phyloP scores from a whole-genome alignment of 2,888 invertebrate genomes.

The Cryptophagus acutangulus region DNA sequence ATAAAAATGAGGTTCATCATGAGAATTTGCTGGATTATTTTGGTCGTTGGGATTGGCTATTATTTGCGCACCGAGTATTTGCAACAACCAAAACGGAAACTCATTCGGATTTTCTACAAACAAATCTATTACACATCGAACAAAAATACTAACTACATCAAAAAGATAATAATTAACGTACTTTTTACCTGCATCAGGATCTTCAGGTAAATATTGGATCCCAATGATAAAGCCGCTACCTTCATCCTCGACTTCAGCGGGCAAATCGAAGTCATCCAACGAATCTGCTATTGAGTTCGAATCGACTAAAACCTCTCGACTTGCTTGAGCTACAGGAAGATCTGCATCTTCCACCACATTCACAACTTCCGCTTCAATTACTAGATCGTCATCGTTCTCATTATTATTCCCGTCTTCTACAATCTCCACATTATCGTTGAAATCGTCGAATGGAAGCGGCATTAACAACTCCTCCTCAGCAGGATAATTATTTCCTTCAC shows the following conservation, averaged over 20 bases:
- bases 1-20: slow-evolving; percentile 45
- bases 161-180: too few relatives aligned
- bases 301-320: slow-evolving; percentile 44
- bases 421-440: slow-evolving; percentile 8
- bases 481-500: slow-evolving; percentile 46
- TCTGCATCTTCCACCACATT: slow-evolving; percentile 7
- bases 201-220: slow-evolving; percentile 11
- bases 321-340: slow-evolving; percentile 32
- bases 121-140: not conserved
- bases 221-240: slow-evolving; percentile 13
- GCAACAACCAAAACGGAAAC: slow-evolving; percentile 45
- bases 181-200: slow-evolving; percentile 6
- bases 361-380: slow-evolving; percentile 6
- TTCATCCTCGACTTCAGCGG: slow-evolving; percentile 7
- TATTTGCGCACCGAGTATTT: slow-evolving; percentile 35
- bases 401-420: slow-evolving; percentile 24
- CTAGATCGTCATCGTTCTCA: slow-evolving; percentile 19
- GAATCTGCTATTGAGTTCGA: slow-evolving; percentile 42
- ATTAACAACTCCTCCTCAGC: slow-evolving; percentile 14
- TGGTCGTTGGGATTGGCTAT: slow-evolving; percentile 14
- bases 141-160: too few relatives aligned
- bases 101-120: not conserved
- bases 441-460: too few relatives aligned
- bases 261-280: slow-evolving; percentile 39
- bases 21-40: slow-evolving; percentile 17